Evolutionary conservation across 2,888 invertebrate species (phyloP), one percentile per base, ranked within the genome.

Genomic region (Cryptocephalus primarius): DNA sequence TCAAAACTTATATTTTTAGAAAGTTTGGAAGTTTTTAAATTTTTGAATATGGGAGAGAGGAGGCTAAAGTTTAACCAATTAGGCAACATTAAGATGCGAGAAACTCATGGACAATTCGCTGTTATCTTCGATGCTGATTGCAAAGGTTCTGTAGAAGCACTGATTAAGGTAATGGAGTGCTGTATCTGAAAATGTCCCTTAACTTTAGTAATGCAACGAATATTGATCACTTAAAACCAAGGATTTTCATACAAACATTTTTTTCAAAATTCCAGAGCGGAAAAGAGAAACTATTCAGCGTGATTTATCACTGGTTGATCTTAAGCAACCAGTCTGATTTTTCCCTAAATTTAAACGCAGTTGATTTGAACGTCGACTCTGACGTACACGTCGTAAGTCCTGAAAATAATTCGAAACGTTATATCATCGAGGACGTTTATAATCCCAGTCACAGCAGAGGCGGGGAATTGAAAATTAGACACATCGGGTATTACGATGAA

Each of bases 251-350:
- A n/a, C n/a, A n/a, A n/a, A n/a, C n/a, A n/a, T n/a, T n/a, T n/a
- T n/a, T n/a, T n/a, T n/a, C n/a, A n/a, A n/a, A n/a, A n/a, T n/a
- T n/a, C 47, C 14, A 63, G 60, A 53, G 57, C 43, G 59, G 55
- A 36, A 46, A 44, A 10, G 42, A 51, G 9, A 55, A 51, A 36
- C 48, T 51, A 8, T 63, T 60, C 40, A 52, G 50, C 42, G 53
- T 57, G 0, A 56, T 54, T 49, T 55, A 61, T 39, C 61, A 57
- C 44, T 63, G 63, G 63, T 47, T 63, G 32, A 54, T 62, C 11
- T 36, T 53, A 12, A 50, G 46, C 10, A 44, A 38, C n/a, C 50
- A 51, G 31, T 39, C 22, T 8, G 52, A 51, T 38, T 49, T 55
- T 42, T 42, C 45, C 1, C 11, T 55, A 13, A 44, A 52, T 36